These are phyloP conservation scores for Palythoa heliodiscus DNA, from an alignment of 92 coral and sea anemone genomes.

Conservation along the genomic window DNA sequence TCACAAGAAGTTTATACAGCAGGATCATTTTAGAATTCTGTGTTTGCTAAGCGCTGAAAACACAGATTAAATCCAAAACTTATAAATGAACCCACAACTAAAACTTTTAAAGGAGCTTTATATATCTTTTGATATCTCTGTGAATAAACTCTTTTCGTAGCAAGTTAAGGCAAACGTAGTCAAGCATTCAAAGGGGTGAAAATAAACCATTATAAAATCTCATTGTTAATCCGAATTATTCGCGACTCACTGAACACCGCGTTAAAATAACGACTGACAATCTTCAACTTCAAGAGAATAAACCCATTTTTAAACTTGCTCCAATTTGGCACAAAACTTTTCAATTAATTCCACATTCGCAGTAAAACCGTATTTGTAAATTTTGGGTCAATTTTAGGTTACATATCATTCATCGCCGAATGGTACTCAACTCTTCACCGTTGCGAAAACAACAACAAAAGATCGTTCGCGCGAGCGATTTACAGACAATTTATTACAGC, in stretches of 20 bases:
- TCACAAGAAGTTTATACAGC: conserved; percentile 37
- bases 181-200: conserved; percentile 39
- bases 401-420: conserved; percentile 35
- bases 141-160: conserved; percentile 13
- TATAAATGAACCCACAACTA: conserved; percentile 23
- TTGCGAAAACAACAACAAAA: conserved; percentile 44
- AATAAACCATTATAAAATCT: conserved; percentile 39
- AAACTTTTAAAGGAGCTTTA: conserved; percentile 11
- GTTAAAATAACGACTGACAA: conserved; percentile 13
- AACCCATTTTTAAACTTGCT: conserved; percentile 34
- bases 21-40: conserved; percentile 28
- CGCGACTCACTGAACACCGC: conserved; percentile 39
- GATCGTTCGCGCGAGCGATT: conserved; percentile 35
- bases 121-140: conserved; percentile 12
- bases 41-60: conserved; percentile 36
- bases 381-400: conserved; percentile 44
- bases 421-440: conserved; percentile 24
- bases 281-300: conserved; percentile 40
- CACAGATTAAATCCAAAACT: conserved; percentile 30
- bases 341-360: conserved; percentile 1
- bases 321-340: conserved; percentile 20
- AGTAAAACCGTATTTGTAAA: conserved; percentile 2
- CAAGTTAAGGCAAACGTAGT: conserved; percentile 28
- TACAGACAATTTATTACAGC: conserved; percentile 15
- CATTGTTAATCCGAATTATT: conserved; percentile 43